Evolutionary conservation across 2,888 invertebrate genomes (phyloP).

Genomic region (Paralinhomoeus sp.): DNA sequence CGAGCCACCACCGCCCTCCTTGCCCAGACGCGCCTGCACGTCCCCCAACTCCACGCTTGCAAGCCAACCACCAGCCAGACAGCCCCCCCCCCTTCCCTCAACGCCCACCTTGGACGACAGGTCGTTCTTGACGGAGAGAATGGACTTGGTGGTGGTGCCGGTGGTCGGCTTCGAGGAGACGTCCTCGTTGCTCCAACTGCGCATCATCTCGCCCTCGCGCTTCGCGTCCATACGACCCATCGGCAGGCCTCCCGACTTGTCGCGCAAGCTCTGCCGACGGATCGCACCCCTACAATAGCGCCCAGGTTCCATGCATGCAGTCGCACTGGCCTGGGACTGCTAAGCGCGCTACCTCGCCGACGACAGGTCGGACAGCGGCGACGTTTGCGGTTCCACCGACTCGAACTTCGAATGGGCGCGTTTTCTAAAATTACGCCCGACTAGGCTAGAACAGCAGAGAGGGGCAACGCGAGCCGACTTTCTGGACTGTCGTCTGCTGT

Average conservation of each 20-base stretch:
- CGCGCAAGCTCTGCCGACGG: constrained; percentile 21
- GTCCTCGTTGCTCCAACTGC: constrained; percentile 14
- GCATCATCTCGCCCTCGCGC: constrained; percentile 17
- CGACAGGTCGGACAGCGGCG: constrained; percentile 13
- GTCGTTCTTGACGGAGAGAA: no score
- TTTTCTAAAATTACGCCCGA: background rate
- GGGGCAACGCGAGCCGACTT: constrained; percentile 8
- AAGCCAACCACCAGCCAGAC: no score
- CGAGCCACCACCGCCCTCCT: no score
- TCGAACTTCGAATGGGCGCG: constrained; percentile 19
- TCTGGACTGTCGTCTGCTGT: constrained; percentile 17
- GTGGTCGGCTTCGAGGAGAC: constrained; percentile 3
- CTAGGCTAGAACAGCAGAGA: background rate
- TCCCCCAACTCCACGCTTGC: no score
- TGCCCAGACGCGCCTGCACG: no score
- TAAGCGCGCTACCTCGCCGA: background rate
- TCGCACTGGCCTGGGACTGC: background rate
- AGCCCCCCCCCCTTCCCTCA: no score
- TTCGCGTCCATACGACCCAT: constrained; percentile 21
- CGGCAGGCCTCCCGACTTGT: constrained; percentile 17
- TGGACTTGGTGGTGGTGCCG: no score
- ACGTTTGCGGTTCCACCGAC: constrained; percentile 17
- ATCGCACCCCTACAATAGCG: constrained; percentile 16
- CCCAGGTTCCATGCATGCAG: background rate
- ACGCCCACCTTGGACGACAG: no score